Evolutionary conservation across 2,113 vertebrate genomes (phyloP).

Genomic region (Nyctereutes procyonoides): DNA sequence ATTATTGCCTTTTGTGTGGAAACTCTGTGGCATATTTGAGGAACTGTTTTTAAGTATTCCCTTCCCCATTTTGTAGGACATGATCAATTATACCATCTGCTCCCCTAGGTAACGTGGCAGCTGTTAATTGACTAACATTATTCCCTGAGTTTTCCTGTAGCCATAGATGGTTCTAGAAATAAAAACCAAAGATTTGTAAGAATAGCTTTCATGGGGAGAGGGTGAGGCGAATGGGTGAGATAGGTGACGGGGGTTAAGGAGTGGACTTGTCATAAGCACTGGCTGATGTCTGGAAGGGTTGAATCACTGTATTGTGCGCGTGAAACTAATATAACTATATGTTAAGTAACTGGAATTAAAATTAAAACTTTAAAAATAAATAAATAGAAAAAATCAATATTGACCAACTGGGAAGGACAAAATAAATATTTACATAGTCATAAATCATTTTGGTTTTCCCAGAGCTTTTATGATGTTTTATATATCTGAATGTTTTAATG

Average conservation of each 20-base stretch:
- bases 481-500: conserved; percentile 11
- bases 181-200: conserved; percentile 45
- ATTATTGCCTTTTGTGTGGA: neutral
- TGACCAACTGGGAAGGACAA: conserved; percentile 8
- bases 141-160: conserved; percentile 47
- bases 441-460: conserved; percentile 50
- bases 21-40: neutral
- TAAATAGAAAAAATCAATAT: neutral
- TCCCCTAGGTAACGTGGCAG: conserved; percentile 32
- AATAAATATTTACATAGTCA: conserved; percentile 12
- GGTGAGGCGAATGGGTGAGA: neutral
- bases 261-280: neutral
- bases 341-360: neutral
- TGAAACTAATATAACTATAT: neutral
- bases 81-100: conserved; percentile 44
- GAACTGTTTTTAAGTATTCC: neutral
- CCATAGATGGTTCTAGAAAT: conserved; percentile 29
- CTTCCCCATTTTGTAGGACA: neutral
- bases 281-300: neutral
- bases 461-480: neutral
- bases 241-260: neutral
- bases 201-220: neutral
- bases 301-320: neutral
- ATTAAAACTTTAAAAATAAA: neutral
- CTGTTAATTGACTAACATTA: conserved; percentile 52